A percentile compares a stretch with the other conserved stretches of the same genome.
These are phyloP conservation scores for Nannospalax galili DNA, from an alignment of 2,113 vertebrate genomes.

Conservation along the genomic window DNA sequence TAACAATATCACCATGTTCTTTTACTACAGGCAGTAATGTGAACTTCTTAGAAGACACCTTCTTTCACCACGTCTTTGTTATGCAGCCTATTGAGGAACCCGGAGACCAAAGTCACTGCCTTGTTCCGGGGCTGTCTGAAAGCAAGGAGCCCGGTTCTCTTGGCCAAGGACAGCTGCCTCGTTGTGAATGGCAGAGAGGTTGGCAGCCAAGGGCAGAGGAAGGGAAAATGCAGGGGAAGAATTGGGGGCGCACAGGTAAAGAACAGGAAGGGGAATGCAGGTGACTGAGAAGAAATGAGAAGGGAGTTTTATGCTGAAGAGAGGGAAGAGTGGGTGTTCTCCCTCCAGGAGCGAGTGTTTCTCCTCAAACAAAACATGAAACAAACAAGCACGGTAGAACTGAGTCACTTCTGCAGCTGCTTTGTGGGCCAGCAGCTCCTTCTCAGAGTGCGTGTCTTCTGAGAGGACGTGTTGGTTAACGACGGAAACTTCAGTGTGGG, in stretches of 20 bases:
- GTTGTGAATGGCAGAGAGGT: background rate
- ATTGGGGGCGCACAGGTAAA: background rate
- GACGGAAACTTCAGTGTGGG: background rate
- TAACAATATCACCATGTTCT: slow-evolving; percentile 97
- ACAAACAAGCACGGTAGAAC: background rate
- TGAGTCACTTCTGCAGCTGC: background rate
- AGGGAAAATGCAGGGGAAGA: background rate
- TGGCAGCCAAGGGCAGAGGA: slow-evolving; percentile 35
- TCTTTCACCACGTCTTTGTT: slow-evolving; percentile 93
- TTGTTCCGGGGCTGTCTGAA: slow-evolving; percentile 80
- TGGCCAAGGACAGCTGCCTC: slow-evolving; percentile 68
- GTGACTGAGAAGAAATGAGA: background rate
- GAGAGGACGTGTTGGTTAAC: background rate
- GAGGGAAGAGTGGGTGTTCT: fast-evolving
- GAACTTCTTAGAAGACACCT: slow-evolving; percentile 99
- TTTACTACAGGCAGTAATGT: slow-evolving; percentile 93
- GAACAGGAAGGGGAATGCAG: background rate
- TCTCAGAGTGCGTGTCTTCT: background rate
- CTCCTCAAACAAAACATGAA: background rate
- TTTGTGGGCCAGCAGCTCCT: background rate
- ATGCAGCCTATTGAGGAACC: slow-evolving; percentile 87
- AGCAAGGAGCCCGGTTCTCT: slow-evolving; percentile 79
- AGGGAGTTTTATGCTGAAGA: background rate
- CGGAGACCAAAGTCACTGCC: slow-evolving; percentile 90
- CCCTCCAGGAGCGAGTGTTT: background rate